A percentile compares a stretch with the other conserved stretches of the same genome.
Conservation (phyloP, 2,888 invertebrate genomes). For the Phania funesta region DNA sequence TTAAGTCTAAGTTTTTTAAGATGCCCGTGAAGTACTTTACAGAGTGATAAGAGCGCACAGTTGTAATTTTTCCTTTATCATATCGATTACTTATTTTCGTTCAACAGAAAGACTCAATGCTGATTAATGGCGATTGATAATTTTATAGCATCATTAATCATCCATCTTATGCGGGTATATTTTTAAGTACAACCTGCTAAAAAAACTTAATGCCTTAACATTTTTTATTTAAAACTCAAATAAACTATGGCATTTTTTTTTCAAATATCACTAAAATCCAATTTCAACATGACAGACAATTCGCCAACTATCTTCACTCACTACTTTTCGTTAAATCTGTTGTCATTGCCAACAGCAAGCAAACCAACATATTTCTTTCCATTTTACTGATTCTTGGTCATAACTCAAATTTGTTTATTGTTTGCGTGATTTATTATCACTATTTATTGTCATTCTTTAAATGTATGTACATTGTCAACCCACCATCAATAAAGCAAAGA, state of each 20-base stretch:
- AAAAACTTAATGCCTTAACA: too few species aligned
- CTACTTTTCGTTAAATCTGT: background rate
- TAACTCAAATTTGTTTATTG: background rate
- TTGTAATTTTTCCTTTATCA: too few species aligned
- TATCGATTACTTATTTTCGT: too few species aligned
- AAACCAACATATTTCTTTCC: background rate
- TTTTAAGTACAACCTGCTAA: too few species aligned
- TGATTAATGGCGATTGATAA: too few species aligned
- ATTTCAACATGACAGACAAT: background rate
- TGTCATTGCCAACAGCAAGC: background rate
- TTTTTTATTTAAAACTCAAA: too few species aligned
- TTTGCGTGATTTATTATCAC: constrained; percentile 16
- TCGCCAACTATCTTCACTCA: background rate
- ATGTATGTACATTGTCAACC: constrained; percentile 15
- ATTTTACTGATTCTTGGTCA: background rate
- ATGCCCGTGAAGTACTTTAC: too few species aligned
- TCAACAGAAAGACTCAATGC: too few species aligned
- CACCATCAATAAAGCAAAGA: constrained; percentile 16
- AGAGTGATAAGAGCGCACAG: too few species aligned
- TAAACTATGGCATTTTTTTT: background rate
- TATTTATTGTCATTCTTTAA: constrained; percentile 24
- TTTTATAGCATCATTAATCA: too few species aligned
- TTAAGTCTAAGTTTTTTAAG: too few species aligned
- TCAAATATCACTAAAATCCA: background rate
- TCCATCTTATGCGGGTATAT: too few species aligned